Conservation (phyloP, 2,888 invertebrate species). For the Chromoteleia sp. region DNA sequence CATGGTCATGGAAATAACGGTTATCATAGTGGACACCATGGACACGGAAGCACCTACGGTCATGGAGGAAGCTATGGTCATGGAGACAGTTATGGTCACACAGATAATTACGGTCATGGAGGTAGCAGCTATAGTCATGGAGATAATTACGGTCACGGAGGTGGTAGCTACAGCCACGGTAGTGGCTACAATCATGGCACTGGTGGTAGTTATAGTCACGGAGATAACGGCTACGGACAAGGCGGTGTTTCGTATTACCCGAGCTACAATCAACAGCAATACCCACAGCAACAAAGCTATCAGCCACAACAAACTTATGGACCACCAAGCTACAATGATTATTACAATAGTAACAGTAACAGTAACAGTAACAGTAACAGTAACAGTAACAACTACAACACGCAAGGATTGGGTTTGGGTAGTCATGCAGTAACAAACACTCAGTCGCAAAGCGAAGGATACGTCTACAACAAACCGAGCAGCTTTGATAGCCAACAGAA, state of each 20-base stretch:
- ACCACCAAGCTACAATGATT: slow-evolving; percentile 62
- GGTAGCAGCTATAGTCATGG: no score
- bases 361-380: no score
- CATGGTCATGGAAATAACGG: slow-evolving; percentile 13
- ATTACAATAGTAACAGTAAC: slow-evolving; percentile 47
- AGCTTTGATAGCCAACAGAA: slow-evolving; percentile 7
- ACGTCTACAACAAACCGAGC: slow-evolving; percentile 22
- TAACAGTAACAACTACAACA: slow-evolving; percentile 38
- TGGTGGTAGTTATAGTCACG: no score
- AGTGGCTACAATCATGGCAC: no score
- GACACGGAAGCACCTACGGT: slow-evolving; percentile 40
- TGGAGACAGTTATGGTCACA: slow-evolving; percentile 43
- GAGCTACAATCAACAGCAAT: slow-evolving; percentile 37
- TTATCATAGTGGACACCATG: slow-evolving; percentile 29
- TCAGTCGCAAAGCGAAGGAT: slow-evolving; percentile 20
- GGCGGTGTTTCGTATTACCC: slow-evolving; percentile 21
- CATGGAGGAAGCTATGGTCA: slow-evolving; percentile 26
- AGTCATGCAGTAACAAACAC: no score
- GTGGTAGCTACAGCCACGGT: no score
- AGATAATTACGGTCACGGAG: no score
- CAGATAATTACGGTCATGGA: slow-evolving; percentile 27
- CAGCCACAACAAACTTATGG: slow-evolving; percentile 56
- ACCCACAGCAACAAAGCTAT: slow-evolving; percentile 17
- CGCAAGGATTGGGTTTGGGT: neutral
- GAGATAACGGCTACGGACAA: no score